Base-by-base conservation (phyloP, 2,797 vertebrate genomes). In the Spheniscus humboldti region DNA sequence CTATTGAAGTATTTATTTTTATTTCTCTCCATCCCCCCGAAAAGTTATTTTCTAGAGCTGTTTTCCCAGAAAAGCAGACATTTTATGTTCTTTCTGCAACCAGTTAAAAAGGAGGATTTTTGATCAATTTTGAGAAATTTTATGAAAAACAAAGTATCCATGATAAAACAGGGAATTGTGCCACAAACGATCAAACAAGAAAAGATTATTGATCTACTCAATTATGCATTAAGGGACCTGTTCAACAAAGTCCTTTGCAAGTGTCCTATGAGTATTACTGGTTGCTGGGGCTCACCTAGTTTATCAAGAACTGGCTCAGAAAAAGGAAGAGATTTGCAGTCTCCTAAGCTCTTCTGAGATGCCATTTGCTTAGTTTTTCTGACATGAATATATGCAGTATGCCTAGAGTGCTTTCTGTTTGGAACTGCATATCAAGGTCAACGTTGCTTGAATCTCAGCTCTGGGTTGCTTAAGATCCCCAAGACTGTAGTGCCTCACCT, bases 1-100 rank as follows among this genome's bases (percentile, higher is more conserved):
- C 28, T 73, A 43, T 20, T 92, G 52, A 77, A 63, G 5, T 37
- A 25, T 41, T 75, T 71, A 66, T 4, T 41, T 86, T 86, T 43
- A 43, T 39, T 89, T 87, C 67, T 83, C 8, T 67, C 15, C 5
- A 16, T 13, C 6, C 7, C 3, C 10, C 6, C 4, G 33, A 60
- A 41, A 92, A 91, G 74, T 67, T 55, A 76, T 86, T 90, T 96
- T 92, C 84, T 84, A 86, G 50, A 62, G 62, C 6, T 66, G 13
- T 79, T 97, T 94, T 90, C 28, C 43, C 55, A 94, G 83, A 84
- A 96, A 96, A 86, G 33, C 39, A 69, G 57, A 74, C 19, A 45
- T 53, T 80, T 96, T 87, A 30, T 56, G 55, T 22, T 90, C 35
- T 60, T 97, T 88, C 31, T 84, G 53, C 31, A 95, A 79, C 9